Conservation (phyloP, 1,140 invertebrate species). For the Oreohelix idahoensis region DNA sequence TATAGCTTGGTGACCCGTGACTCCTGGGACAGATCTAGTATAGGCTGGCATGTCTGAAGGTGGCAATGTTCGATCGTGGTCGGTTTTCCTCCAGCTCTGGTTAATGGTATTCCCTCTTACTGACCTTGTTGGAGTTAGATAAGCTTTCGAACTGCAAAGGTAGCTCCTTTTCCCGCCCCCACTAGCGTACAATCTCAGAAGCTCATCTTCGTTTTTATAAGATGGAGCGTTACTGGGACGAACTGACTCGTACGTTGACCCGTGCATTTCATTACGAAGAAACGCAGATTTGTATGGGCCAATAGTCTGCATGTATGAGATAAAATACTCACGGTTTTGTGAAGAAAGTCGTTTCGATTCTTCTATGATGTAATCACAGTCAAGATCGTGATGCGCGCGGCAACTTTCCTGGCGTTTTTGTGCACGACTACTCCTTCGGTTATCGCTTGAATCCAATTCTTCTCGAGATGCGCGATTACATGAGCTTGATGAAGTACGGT, state of each 20-base stretch:
- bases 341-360: neutral
- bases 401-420: neutral
- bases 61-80: neutral
- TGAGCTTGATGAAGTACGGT: neutral
- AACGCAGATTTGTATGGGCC: slow-evolving; percentile 11
- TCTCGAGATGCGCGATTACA: neutral
- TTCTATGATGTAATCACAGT: neutral
- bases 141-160: neutral
- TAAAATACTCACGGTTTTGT: neutral
- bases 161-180: neutral
- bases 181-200: neutral
- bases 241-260: neutral
- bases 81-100: neutral
- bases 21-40: neutral
- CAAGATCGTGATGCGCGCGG: too few relatives aligned
- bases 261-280: neutral
- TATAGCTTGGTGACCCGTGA: neutral
- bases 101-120: neutral
- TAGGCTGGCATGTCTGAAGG: neutral
- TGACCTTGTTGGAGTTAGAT: neutral
- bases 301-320: neutral
- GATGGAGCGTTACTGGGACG: neutral
- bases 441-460: neutral
- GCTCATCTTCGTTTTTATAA: neutral
- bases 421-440: neutral